These are phyloP conservation scores for Autographa pulchrina DNA, from an alignment of 2,888 invertebrate genomes.

Conservation along the genomic window DNA sequence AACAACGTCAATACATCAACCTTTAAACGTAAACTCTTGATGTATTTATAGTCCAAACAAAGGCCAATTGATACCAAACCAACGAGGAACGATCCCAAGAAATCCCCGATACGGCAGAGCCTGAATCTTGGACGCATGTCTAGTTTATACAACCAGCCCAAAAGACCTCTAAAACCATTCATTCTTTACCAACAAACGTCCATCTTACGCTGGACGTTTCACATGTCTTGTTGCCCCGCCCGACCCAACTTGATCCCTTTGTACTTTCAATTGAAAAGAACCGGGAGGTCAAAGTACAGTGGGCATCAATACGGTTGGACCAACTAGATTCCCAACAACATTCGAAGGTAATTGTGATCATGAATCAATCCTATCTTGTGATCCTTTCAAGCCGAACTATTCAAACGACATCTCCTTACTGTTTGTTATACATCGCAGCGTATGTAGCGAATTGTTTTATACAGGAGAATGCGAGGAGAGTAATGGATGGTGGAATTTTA, in stretches of 20 bases:
- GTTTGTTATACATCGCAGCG: constrained; percentile 63
- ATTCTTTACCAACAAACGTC: constrained; percentile 45
- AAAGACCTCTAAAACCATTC: constrained; percentile 50
- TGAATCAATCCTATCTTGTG: constrained; percentile 86
- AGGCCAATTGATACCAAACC: constrained; percentile 72
- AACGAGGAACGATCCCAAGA: constrained; percentile 71
- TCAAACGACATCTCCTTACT: constrained; percentile 61
- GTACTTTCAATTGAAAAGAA: constrained; percentile 32
- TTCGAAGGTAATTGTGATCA: constrained; percentile 86
- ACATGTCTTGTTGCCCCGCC: constrained; percentile 54
- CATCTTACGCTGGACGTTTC: constrained; percentile 54
- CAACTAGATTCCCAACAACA: constrained; percentile 77
- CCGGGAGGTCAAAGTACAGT: constrained; percentile 57
- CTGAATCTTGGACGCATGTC: constrained; percentile 71
- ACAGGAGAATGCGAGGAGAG: constrained; percentile 43
- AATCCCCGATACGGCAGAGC: constrained; percentile 74
- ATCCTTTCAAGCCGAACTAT: constrained; percentile 71
- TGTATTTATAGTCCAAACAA: constrained; percentile 76
- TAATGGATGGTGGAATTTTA: constrained; percentile 56
- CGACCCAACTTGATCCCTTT: constrained; percentile 48
- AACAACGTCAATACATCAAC: constrained; percentile 65
- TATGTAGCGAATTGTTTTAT: constrained; percentile 44
- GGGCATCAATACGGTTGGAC: constrained; percentile 65
- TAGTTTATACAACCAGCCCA: constrained; percentile 61
- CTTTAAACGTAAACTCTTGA: constrained; percentile 76